Conservation (phyloP, 2,113 vertebrate genomes). For the Ptyas mucosa region DNA sequence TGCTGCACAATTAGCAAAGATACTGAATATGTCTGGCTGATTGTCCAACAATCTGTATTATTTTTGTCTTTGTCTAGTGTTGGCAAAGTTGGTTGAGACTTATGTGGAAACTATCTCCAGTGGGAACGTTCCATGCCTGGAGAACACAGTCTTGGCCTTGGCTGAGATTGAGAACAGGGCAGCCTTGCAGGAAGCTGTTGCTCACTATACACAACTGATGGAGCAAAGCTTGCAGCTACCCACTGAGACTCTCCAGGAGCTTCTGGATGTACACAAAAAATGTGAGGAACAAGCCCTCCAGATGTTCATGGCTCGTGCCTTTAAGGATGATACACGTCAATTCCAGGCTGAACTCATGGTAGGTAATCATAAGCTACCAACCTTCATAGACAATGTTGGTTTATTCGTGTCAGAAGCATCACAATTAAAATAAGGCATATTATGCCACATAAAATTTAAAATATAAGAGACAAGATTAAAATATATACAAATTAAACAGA, state of each 20-base stretch:
- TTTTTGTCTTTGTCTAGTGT: constrained; percentile 16
- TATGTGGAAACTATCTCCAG: constrained; percentile 55
- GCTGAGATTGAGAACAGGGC: constrained; percentile 48
- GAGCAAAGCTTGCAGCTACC: constrained; percentile 1
- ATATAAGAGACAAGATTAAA: too few species aligned
- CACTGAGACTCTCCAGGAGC: constrained; percentile 14
- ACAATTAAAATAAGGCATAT: too few species aligned
- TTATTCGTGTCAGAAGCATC: too few species aligned
- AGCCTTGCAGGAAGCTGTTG: constrained; percentile 24
- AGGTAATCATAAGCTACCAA: not conserved
- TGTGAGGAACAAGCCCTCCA: constrained; percentile 34
- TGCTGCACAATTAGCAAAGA: too few species aligned
- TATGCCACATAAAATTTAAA: too few species aligned
- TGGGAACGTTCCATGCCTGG: constrained; percentile 54
- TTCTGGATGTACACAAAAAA: constrained; percentile 27
- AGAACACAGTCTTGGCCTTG: constrained; percentile 48
- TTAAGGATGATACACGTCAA: constrained; percentile 38
- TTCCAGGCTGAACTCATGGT: constrained; percentile 43
- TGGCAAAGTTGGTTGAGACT: constrained; percentile 38
- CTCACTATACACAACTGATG: constrained; percentile 33
- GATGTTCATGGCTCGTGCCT: constrained; percentile 45
- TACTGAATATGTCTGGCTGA: too few species aligned
- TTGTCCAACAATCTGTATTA: too few species aligned
- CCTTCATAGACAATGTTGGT: too few species aligned
- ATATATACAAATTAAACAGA: not conserved